Evolutionary conservation across 1,140 invertebrate genomes (phyloP), one percentile per base, ranked within the genome.

Genomic region (Apolygus lucorum): DNA sequence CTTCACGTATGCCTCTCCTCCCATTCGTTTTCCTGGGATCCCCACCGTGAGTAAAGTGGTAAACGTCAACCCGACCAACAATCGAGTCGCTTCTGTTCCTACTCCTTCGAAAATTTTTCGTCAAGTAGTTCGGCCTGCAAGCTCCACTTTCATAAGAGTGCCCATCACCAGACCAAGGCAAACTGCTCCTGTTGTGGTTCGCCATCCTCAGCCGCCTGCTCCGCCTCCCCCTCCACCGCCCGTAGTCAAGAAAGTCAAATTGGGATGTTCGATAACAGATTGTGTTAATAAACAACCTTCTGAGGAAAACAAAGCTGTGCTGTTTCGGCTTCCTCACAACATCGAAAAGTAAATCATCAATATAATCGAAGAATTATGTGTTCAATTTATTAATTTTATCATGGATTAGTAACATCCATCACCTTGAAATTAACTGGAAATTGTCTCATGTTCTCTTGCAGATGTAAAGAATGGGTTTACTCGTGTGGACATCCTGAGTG

Each of bases 391-490:
- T 11, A 11, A 49, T 11, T 49, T 49, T 49, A 49, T n/a, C n/a
- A n/a, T n/a, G n/a, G n/a, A n/a, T n/a, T n/a, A n/a, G n/a, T n/a
- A n/a, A n/a, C n/a, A n/a, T n/a, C n/a, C n/a, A n/a, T n/a, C n/a
- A n/a, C n/a, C n/a, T n/a, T n/a, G n/a, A n/a, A n/a, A n/a, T n/a
- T n/a, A n/a, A n/a, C n/a, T n/a, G n/a, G n/a, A n/a, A n/a, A n/a
- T n/a, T n/a, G n/a, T n/a, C n/a, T 11, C 54, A 4, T 59, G 54
- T 21, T 42, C 34, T 4, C 34, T 42, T 42, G 4, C 11, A 59
- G 54, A 21, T 59, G 54, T 24, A 59, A 59, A 21, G 54, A 59
- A 59, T 59, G 54, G 54, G 54, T 59, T 4, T 59, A 59, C 54
- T 4, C 54, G 22, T 59, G 54, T 21, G 54, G 54, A 14, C 54